Evolutionary conservation across 2,797 vertebrate genomes (phyloP).

Genomic region (Channa striata): DNA sequence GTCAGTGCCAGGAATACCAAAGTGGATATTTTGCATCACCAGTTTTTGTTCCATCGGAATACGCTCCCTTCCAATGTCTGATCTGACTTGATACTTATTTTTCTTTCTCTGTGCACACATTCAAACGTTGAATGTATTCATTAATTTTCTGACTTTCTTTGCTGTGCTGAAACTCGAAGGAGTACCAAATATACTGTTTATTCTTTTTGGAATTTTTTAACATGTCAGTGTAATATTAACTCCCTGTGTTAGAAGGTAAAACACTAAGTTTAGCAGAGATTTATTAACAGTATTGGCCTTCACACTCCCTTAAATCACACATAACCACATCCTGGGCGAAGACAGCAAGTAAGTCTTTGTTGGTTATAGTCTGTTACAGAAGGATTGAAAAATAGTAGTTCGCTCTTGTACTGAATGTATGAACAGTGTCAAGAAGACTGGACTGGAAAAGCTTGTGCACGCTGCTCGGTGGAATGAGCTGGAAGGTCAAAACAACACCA

Average conservation of each 20-base stretch:
- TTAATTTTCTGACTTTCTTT: slow-evolving; percentile 10
- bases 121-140: slow-evolving; percentile 11
- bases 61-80: background rate
- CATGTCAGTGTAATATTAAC: slow-evolving; percentile 32
- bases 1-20: slow-evolving; percentile 35
- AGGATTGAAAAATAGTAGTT: slow-evolving; percentile 2
- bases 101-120: background rate
- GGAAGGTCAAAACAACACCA: slow-evolving; percentile 2
- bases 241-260: background rate
- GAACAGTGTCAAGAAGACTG: slow-evolving; percentile 21
- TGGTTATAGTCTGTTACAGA: slow-evolving; percentile 12
- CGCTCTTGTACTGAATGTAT: slow-evolving; percentile 22
- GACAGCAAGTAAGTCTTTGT: background rate
- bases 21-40: slow-evolving; percentile 13
- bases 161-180: slow-evolving; percentile 1
- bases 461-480: slow-evolving; percentile 21
- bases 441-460: slow-evolving; percentile 8
- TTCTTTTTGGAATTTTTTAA: slow-evolving; percentile 13
- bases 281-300: slow-evolving; percentile 17
- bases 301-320: slow-evolving; percentile 17
- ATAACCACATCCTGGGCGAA: slow-evolving; percentile 15
- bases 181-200: slow-evolving; percentile 13
- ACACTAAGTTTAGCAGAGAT: slow-evolving; percentile 4
- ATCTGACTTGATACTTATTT: background rate
- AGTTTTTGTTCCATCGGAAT: background rate